A percentile compares a stretch with the other conserved stretches of the same genome.
Evolutionary conservation across 2,888 invertebrate species (phyloP).

Genomic region (Oxyteleia sp.): DNA sequence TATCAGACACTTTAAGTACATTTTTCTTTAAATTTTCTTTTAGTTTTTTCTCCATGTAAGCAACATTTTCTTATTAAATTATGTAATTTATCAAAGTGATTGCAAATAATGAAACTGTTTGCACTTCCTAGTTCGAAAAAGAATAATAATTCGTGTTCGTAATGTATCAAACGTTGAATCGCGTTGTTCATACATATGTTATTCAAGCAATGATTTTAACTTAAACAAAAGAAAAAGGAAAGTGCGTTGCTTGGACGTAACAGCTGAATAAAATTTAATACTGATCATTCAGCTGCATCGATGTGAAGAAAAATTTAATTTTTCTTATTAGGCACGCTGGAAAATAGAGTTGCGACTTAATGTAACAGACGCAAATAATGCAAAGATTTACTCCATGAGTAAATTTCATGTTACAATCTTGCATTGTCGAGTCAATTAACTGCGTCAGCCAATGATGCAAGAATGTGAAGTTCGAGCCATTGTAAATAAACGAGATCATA

Average conservation of each 20-base stretch:
- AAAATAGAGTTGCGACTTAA: constrained; percentile 21
- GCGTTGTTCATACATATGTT: constrained; percentile 54
- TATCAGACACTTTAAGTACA: too few species aligned
- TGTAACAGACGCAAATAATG: not conserved
- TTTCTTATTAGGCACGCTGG: constrained; percentile 5
- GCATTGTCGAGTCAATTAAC: constrained; percentile 41
- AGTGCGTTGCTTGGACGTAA: constrained; percentile 29
- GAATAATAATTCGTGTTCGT: constrained; percentile 54
- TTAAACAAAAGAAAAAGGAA: constrained; percentile 58
- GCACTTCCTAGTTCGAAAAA: constrained; percentile 46
- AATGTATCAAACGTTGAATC: constrained; percentile 58
- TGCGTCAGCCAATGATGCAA: constrained; percentile 48
- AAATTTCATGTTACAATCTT: constrained; percentile 30
- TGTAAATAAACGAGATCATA: constrained; percentile 52
- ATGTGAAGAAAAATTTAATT: not conserved
- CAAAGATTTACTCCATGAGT: constrained; percentile 22
- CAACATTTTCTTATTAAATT: too few species aligned
- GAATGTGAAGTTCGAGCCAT: constrained; percentile 43
- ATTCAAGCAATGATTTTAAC: constrained; percentile 56
- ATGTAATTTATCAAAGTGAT: constrained; percentile 13
- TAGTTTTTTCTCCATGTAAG: too few species aligned
- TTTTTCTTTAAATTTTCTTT: too few species aligned
- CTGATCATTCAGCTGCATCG: constrained; percentile 13
- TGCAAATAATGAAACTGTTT: constrained; percentile 54
- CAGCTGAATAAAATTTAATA: constrained; percentile 36